A percentile compares a stretch with the other conserved stretches of the same genome.
Evolutionary conservation across 2,113 vertebrate species (phyloP).

Genomic region (Malurus alboscapulatus): DNA sequence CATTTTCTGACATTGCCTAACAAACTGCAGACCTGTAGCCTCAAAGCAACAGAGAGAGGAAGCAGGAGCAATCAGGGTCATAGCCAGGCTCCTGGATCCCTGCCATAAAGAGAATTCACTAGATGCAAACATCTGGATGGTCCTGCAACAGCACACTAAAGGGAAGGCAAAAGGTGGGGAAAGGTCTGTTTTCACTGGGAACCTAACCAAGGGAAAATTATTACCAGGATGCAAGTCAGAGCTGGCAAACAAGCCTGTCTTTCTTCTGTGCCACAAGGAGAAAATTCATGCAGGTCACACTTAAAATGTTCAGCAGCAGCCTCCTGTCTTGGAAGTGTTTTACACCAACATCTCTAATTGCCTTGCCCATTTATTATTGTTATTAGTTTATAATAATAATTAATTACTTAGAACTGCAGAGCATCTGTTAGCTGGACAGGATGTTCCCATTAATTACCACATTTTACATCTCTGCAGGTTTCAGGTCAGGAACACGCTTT

Average conservation of each 20-base stretch:
- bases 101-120: neutral
- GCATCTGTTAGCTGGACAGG: conserved; percentile 5
- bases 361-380: neutral
- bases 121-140: neutral
- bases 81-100: neutral
- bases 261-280: neutral
- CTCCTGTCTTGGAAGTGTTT: neutral
- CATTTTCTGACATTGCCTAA: neutral
- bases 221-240: neutral
- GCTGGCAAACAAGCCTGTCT: neutral
- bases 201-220: neutral
- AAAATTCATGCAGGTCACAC: neutral
- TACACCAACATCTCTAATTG: neutral
- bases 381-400: conserved; percentile 20
- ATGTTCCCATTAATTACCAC: neutral
- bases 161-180: neutral
- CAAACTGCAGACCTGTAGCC: neutral
- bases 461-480: neutral
- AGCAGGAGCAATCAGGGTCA: neutral
- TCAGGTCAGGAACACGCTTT: conserved; percentile 10
- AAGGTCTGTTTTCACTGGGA: neutral
- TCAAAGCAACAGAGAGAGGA: neutral
- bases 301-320: neutral
- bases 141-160: neutral
- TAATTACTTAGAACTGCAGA: neutral